Evolutionary conservation across 2,888 invertebrate genomes (phyloP).

Genomic region (Ophion slaviceki): DNA sequence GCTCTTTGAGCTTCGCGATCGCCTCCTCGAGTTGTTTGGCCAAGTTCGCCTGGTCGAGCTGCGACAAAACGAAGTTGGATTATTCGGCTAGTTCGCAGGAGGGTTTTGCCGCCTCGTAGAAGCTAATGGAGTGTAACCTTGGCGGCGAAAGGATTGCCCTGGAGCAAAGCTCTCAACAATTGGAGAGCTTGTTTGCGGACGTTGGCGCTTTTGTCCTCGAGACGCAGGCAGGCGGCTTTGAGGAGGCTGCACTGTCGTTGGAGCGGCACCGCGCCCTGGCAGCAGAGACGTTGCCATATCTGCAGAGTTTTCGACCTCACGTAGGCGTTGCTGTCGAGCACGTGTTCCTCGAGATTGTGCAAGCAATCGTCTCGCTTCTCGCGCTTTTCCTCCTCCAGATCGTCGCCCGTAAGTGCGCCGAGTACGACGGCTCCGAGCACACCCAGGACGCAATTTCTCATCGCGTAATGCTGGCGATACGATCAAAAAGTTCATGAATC

Average conservation of each 20-base stretch:
- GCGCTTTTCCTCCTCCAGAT: slow-evolving; percentile 88
- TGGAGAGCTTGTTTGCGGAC: slow-evolving; percentile 94
- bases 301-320: slow-evolving; percentile 94
- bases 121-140: slow-evolving; percentile 83
- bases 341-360: slow-evolving; percentile 91
- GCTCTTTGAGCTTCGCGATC: slow-evolving; percentile 86
- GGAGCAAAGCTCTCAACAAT: slow-evolving; percentile 90
- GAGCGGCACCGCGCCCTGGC: slow-evolving; percentile 92
- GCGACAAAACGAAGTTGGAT: slow-evolving; percentile 30
- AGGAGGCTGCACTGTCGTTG: slow-evolving; percentile 88
- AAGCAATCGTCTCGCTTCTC: slow-evolving; percentile 91
- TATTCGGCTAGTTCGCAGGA: not conserved
- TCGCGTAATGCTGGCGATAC: slow-evolving; percentile 84
- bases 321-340: slow-evolving; percentile 93
- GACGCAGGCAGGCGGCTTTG: slow-evolving; percentile 87
- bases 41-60: slow-evolving; percentile 85
- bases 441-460: slow-evolving; percentile 92
- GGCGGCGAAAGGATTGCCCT: slow-evolving; percentile 94
- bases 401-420: slow-evolving; percentile 89
- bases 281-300: slow-evolving; percentile 92
- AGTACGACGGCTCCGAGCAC: slow-evolving; percentile 92
- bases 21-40: slow-evolving; percentile 87
- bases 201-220: slow-evolving; percentile 92
- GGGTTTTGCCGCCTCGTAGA: not conserved
- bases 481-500: slow-evolving; percentile 22